Evolutionary conservation across 2,113 vertebrate species (phyloP), one percentile per base, ranked within the genome.

Genomic region (Trochalopteron elliotii): DNA sequence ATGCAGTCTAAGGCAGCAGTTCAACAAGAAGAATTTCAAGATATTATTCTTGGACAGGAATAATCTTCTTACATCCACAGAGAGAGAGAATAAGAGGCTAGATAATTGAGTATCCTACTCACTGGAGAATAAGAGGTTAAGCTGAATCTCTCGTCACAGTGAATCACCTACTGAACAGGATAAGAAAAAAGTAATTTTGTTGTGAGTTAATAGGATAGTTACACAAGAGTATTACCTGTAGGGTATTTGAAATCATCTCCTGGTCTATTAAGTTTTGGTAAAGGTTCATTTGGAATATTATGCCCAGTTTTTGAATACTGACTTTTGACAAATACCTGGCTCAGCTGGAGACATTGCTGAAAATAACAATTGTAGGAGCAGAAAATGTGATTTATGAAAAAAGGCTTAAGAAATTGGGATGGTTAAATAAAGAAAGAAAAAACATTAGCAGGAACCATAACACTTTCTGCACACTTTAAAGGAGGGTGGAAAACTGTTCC

Each of bases 131-230:
- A 83, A 92, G 31, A 71, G 50, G 37, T 33, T 89, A 74, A 55
- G 23, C 44, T 79, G 61, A 55, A 72, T 87, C 33, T 92, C 35
- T 31, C 0, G 1, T 89, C 72, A 74, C 60, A 78, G 69, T 61
- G 53, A 91, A 76, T 87, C 49, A 79, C 28, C 31, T 60, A 82
- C 31, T 20, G 25, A 90, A 74, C 31, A 83, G 59, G 68, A 80
- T 80, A 72, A 76, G 76, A 82, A 89, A 88, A 88, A 50, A 39
- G 33, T 61, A 57, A 55, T 94, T 96, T 92, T 85, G 14, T 72
- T 86, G 63, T 83, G 85, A 83, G 28, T 85, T 88, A 92, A 76
- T 72, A 83, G 50, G 63, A 39, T 69, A 74, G n/a, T 61, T 75
- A 20, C 49, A 68, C 37, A 83, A 22, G 22, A 79, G 12, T 56